Evolutionary conservation across 1,140 invertebrate species (phyloP), one percentile per base, ranked within the genome.

Genomic region (Chlorops oryzae): DNA sequence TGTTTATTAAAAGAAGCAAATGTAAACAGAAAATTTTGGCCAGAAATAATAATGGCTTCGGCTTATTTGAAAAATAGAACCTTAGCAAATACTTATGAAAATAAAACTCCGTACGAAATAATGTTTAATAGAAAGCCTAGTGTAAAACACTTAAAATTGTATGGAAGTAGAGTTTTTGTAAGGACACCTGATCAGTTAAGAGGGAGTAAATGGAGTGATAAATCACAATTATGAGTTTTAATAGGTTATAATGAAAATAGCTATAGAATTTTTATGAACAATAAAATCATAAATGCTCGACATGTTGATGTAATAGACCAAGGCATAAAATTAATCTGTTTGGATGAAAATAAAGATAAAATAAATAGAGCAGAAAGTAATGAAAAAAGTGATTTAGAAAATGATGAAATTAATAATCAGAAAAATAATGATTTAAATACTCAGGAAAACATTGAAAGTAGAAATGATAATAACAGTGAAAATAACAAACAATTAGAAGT

Each of bases 41-140:
- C 66, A 9, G 44, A 35, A 46, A 27, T 46, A 3, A 28, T 46
- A 13, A 20, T 15, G 10, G 32, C 44, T n/a, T 60, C 61, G 4
- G 56, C 59, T 6, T 65, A 66, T 53, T 46, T 69, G 13, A 58
- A 60, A 55, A 68, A 70, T 43, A 48, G 57, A 10, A 46, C 44
- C 15, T 13, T 46, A 24, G 52, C 66, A 13, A 72, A 70, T 59
- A 70, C 71, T 15, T 22, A 59, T 13, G 62, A 71, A 59, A 61
- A 54, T 28, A 72, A 70, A 60, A 62, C 64, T 42, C 63, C 65
- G 12, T 70, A 59, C 63, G 62, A 70, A 40, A 68, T 72, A 57
- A 62, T 74, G 45, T 66, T 71, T 21, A 46, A 44, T 3, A 52
- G 44, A 34, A 72, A 65, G 60, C 65, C 63, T 18, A 58, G 55